These are phyloP conservation scores for Ceratina calcarata DNA, from an alignment of 1,140 invertebrate species.

Conservation along the genomic window DNA sequence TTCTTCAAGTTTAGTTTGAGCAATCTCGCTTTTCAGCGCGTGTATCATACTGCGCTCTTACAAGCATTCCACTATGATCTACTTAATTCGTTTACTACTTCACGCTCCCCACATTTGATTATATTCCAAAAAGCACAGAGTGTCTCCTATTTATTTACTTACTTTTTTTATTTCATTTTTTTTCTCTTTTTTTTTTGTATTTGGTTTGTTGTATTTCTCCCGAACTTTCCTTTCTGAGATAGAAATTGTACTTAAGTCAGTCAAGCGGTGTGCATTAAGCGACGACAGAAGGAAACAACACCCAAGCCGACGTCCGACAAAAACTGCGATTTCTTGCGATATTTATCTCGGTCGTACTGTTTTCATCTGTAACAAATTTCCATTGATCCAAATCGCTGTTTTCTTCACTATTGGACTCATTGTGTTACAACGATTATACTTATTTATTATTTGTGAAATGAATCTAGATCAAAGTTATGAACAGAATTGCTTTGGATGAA, in stretches of 20 bases:
- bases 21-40: conserved; percentile 5
- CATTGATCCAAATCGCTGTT: too few species aligned
- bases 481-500: not conserved
- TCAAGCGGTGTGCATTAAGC: conserved; percentile 68
- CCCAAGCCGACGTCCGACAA: conserved; percentile 59
- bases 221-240: conserved; percentile 41
- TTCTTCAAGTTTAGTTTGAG: conserved; percentile 26
- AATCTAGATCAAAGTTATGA: not conserved
- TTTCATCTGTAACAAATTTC: conserved; percentile 59
- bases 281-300: conserved; percentile 63
- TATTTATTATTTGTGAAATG: not conserved
- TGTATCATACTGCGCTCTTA: conserved; percentile 7
- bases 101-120: conserved; percentile 58
- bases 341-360: conserved; percentile 29
- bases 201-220: conserved; percentile 19
- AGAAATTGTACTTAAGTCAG: conserved; percentile 68
- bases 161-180: conserved; percentile 4
- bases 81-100: conserved; percentile 59
- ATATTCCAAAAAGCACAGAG: conserved; percentile 61
- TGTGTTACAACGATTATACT: too few species aligned
- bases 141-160: conserved; percentile 2
- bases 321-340: conserved; percentile 44
- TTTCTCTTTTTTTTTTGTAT: conserved; percentile 14
- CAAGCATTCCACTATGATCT: conserved; percentile 18
- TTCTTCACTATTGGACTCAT: not conserved